Evolutionary conservation across 2,888 invertebrate species (phyloP), one percentile per base, ranked within the genome.

Genomic region (Isoperla grammatica): DNA sequence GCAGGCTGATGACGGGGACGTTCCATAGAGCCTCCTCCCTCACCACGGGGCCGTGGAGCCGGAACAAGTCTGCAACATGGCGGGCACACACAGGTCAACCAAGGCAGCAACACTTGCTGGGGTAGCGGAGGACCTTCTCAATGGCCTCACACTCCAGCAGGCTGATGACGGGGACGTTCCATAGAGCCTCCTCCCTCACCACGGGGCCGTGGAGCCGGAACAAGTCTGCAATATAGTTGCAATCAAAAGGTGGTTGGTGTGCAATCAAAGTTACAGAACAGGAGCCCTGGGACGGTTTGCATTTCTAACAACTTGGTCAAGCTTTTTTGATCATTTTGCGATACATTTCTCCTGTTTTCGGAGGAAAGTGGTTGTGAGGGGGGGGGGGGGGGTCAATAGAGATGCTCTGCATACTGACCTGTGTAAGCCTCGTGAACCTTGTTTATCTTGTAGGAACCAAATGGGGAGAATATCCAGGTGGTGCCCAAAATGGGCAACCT

Each of bases 351-450:
- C n/a, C n/a, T n/a, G n/a, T n/a, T n/a, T n/a, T n/a, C n/a, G 29
- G 29, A 8, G 29, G 29, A 8, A 29, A 8, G 29, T 4, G 29
- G 29, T 42, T 42, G 17, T 3, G 43, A 9, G 17, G 17, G 43
- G 43, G 17, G 17, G 15, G 17, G 15, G 9, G 15, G 9, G 17
- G 9, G 17, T 17, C 6, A 43, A 43, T 43, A 5, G 9, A 43
- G 9, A 43, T 43, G n/a, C 1, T 12, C 8, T 45, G 42, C 8
- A 11, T 20, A 62, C 71, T 77, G 73, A 88, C 88, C 87, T 78
- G 81, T 81, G 74, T 91, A 90, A 65, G 86, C 88, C 69, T 87
- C 86, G 71, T 90, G 90, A 46, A 91, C 76, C 71, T 87, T 85
- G 65, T 84, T 83, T 76, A 90, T 80, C 68, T 79, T 80, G 69